Percentiles rank a stretch among this genome's conserved stretches.
Evolutionary conservation across 2,797 vertebrate species (phyloP).

Genomic region (Melopsittacus undulatus): DNA sequence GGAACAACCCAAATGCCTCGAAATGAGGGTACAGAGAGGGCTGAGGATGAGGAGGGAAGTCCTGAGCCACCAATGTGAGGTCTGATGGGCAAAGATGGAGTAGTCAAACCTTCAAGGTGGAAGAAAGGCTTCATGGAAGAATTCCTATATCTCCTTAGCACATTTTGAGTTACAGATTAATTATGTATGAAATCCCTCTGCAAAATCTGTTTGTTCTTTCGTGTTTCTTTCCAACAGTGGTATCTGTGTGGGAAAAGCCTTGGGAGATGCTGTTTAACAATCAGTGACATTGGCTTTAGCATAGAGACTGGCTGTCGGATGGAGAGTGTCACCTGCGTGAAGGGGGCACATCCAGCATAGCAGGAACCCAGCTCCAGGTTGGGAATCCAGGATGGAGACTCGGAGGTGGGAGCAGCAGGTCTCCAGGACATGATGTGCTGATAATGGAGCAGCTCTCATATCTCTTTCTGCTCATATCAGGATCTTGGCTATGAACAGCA

Average conservation of each 20-base stretch:
- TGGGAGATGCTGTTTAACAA: neutral
- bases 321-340: neutral
- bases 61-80: neutral
- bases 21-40: neutral
- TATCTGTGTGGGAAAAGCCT: neutral
- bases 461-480: neutral
- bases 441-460: neutral
- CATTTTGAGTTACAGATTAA: neutral
- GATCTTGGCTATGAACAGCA: neutral
- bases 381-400: accelerated
- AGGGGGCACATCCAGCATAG: neutral
- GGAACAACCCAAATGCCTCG: neutral
- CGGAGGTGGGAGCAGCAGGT: neutral
- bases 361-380: neutral
- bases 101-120: neutral
- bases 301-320: neutral
- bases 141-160: neutral
- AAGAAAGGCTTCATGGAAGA: neutral
- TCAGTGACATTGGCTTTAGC: neutral
- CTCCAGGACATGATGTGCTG: neutral
- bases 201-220: neutral
- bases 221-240: neutral
- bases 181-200: neutral
- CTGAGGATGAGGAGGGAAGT: neutral
- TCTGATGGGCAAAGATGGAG: neutral